phyloP scores from a whole-genome alignment of 2,888 invertebrate species.

The Cactoblastis cactorum region DNA sequence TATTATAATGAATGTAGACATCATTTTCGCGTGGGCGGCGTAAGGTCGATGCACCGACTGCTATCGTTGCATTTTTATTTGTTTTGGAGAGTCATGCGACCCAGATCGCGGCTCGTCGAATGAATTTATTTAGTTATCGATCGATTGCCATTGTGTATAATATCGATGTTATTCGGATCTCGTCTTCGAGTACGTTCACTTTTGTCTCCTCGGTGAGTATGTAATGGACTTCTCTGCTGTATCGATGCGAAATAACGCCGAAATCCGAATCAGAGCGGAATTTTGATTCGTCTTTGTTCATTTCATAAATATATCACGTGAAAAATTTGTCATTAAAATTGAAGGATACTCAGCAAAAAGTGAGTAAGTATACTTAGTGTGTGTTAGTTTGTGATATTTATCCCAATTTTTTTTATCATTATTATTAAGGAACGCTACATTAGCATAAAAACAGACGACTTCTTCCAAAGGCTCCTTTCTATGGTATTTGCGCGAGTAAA shows the following conservation, averaged over 20 bases:
- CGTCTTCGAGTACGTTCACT: slow-evolving; percentile 7
- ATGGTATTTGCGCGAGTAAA: too few relatives aligned
- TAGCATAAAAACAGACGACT: too few relatives aligned
- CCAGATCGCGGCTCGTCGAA: slow-evolving; percentile 68
- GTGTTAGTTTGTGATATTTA: too few relatives aligned
- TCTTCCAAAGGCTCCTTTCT: too few relatives aligned
- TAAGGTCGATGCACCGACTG: slow-evolving; percentile 74
- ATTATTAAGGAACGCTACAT: too few relatives aligned
- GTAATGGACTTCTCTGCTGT: background rate
- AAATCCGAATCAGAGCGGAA: too few relatives aligned
- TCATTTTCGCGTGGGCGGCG: slow-evolving; percentile 47
- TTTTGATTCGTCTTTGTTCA: background rate
- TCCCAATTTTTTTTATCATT: too few relatives aligned
- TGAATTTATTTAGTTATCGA: slow-evolving; percentile 78
- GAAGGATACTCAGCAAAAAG: too few relatives aligned
- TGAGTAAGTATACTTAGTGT: too few relatives aligned
- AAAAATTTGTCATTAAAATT: too few relatives aligned
- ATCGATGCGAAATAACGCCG: background rate
- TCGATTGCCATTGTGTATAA: slow-evolving; percentile 73
- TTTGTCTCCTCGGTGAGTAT: background rate
- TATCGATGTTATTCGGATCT: slow-evolving; percentile 40
- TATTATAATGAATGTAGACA: slow-evolving; percentile 37
- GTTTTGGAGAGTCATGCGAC: slow-evolving; percentile 75
- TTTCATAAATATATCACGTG: too few relatives aligned
- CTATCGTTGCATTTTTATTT: slow-evolving; percentile 76